Evolutionary conservation across 2,888 invertebrate species (phyloP), one percentile per base, ranked within the genome.

Genomic region (Sinotaia quadrata): DNA sequence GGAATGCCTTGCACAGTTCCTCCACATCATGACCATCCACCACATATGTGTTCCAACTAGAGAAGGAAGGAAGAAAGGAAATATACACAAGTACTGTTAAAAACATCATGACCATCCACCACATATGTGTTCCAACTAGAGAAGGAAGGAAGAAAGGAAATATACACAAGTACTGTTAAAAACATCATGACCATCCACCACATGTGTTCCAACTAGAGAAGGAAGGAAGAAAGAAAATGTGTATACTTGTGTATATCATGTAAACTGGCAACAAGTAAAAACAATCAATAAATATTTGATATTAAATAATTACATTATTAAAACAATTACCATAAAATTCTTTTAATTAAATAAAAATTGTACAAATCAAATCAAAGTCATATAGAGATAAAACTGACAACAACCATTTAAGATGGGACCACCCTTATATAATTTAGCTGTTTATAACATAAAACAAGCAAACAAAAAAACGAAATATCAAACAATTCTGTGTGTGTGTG

Each of bases 21-120:
- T 94, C 93, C 36, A 99, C 93, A 89, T 97, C 95, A 87, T 99
- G 99, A 0, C 99, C 99, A 90, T 99, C 98, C 33, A 98, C 94
- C 34, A 97, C 94, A 69, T 78, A 78, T 0, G 87, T 84, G 68
- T 87, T 82, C 82, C 85, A 87, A 5, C 87, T 87, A 74, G 24
- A 72, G 24, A 34, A 31, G 21, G n/a, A n/a, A 29, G 51, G 34
- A 62, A 4, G 10, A 49, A 33, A n/a, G 2, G 7, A 47, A 3
- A 24, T 24, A 47, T 18, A 47, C 47, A n/a, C n/a, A 15, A n/a
- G 44, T 41, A 15, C 15, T 15, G 15, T 41, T n/a, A 41, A 41
- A 41, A 36, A 99, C 93, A 89, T 97, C 95, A 87, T 99, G 99
- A 0, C 99, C 99, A 90, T 99, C 98, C 33, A 98, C 94, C 34